Conservation (phyloP, 2,113 vertebrate species). For the Campylomormyrus tamandua region DNA sequence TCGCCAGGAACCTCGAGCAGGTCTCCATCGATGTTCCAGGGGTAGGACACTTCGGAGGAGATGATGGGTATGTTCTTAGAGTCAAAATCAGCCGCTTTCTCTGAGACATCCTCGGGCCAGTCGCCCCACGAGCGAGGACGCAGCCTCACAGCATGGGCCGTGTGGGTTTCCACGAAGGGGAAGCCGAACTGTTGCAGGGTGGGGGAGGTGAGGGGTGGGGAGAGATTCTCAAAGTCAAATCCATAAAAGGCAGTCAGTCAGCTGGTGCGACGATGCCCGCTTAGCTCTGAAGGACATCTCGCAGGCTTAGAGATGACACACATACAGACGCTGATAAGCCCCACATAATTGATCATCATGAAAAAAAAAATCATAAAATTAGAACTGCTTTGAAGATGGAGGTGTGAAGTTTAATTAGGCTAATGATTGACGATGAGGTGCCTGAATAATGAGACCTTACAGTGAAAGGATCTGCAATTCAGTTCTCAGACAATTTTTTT, state of each 20-base stretch:
- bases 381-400: constrained; percentile 4
- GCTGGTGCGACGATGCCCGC: not conserved
- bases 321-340: constrained; percentile 4
- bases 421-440: constrained; percentile 11
- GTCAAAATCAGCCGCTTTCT: constrained; percentile 31
- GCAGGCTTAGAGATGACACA: not conserved
- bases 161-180: constrained; percentile 74
- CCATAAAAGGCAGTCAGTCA: not conserved
- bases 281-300: constrained; percentile 10
- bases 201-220: not conserved
- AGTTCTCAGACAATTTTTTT: not conserved
- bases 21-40: constrained; percentile 79
- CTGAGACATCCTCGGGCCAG: constrained; percentile 24
- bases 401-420: constrained; percentile 19
- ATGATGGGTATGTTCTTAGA: constrained; percentile 31
- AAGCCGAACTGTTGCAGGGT: constrained; percentile 63
- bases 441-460: constrained; percentile 6
- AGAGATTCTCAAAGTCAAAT: not conserved
- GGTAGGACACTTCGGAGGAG: constrained; percentile 51
- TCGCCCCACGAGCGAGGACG: constrained; percentile 30
- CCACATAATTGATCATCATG: constrained; percentile 10
- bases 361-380: constrained; percentile 12
- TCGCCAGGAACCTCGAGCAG: constrained; percentile 64
- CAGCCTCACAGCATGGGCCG: constrained; percentile 67
- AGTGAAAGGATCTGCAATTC: not conserved